Evolutionary conservation across 2,113 vertebrate genomes (phyloP).

Genomic region (Vulpes ferrilata): DNA sequence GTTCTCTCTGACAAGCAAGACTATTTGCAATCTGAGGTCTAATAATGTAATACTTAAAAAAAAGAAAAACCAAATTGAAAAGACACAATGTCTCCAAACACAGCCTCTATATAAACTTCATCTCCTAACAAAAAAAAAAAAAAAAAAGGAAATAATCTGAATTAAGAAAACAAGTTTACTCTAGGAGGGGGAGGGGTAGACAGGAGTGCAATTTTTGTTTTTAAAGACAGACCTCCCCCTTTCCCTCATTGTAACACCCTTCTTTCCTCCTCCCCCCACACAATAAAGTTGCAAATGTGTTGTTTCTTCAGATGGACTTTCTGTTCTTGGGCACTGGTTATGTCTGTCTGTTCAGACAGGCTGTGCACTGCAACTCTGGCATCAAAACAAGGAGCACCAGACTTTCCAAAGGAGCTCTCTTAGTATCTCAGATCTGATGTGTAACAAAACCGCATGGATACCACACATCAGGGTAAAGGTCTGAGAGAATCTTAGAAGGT

Average conservation of each 20-base stretch:
- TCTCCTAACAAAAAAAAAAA: not conserved
- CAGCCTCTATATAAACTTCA: not conserved
- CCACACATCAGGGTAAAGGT: not conserved
- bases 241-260: not conserved
- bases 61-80: not conserved
- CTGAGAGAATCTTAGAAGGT: slow-evolving; percentile 5
- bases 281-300: slow-evolving; percentile 56
- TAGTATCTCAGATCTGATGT: slow-evolving; percentile 32
- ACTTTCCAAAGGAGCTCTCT: slow-evolving; percentile 59
- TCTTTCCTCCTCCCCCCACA: not conserved
- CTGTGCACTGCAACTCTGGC: slow-evolving; percentile 68
- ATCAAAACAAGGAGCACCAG: slow-evolving; percentile 49
- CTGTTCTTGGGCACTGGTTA: slow-evolving; percentile 73
- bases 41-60: slow-evolving; percentile 20
- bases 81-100: not conserved
- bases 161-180: not conserved
- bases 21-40: not conserved
- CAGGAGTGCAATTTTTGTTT: not conserved
- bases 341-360: slow-evolving; percentile 81
- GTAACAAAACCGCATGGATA: not conserved
- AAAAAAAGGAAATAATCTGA: not conserved
- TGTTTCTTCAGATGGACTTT: slow-evolving; percentile 74
- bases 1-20: slow-evolving; percentile 46
- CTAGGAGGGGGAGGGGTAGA: not conserved
- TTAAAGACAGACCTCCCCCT: not conserved